Conservation (phyloP, 2,797 vertebrate species). For the Tachyglossus aculeatus region DNA sequence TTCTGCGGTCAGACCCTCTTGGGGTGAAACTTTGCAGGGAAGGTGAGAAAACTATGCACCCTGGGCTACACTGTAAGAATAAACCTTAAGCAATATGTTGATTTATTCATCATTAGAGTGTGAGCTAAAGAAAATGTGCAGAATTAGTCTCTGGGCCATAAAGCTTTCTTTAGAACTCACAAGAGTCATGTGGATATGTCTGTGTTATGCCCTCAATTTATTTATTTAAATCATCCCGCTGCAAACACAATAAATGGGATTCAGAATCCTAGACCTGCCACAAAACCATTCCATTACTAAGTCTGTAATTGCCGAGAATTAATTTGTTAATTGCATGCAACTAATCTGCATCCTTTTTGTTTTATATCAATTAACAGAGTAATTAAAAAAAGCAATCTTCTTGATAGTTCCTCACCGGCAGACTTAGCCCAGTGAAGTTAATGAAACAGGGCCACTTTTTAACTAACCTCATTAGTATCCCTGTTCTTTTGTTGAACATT, state of each 20-base stretch:
- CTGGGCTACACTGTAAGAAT: too few relatives aligned
- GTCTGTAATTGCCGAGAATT: conserved; percentile 89
- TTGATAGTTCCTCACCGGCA: conserved; percentile 78
- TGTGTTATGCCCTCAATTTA: background rate
- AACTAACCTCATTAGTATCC: conserved; percentile 67
- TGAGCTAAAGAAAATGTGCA: too few relatives aligned
- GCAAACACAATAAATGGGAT: conserved; percentile 57
- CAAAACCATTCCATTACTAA: conserved; percentile 83
- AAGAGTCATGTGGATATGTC: background rate
- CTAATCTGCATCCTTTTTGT: conserved; percentile 90
- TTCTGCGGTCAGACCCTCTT: too few relatives aligned
- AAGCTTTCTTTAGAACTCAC: background rate
- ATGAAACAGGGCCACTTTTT: conserved; percentile 66
- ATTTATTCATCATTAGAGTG: too few relatives aligned
- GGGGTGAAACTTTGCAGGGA: too few relatives aligned
- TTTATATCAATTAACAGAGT: conserved; percentile 95
- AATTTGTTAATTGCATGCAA: conserved; percentile 92
- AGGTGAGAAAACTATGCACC: too few relatives aligned
- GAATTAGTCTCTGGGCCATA: too few relatives aligned
- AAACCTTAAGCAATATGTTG: too few relatives aligned
- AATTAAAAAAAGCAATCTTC: conserved; percentile 86
- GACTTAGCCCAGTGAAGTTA: conserved; percentile 73
- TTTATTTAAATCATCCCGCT: conserved; percentile 42
- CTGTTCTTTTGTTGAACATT: conserved; percentile 59
- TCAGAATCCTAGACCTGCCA: conserved; percentile 59